Evolutionary conservation across 2,113 vertebrate species (phyloP), one percentile per base, ranked within the genome.

Genomic region (Romanogobio albipinnatus): DNA sequence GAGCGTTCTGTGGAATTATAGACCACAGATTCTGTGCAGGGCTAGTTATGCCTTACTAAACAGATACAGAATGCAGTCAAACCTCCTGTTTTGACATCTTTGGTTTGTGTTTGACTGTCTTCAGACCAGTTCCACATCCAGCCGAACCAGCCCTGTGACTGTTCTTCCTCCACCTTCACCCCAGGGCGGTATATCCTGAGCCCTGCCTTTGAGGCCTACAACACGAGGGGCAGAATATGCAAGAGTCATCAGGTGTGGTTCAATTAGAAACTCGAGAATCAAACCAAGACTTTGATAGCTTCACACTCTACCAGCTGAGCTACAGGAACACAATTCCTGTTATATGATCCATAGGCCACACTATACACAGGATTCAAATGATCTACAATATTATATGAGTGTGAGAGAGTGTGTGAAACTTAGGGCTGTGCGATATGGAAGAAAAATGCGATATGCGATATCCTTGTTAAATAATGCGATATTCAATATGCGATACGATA

Each of bases 61-160:
- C 22, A n/a, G 22, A 73, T n/a, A 24, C 70, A 4, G 22, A n/a
- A 26, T 2, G 39, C 1, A 22, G 56, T 22, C 91, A 43, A 95
- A 97, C 96, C 95, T 95, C 95, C 96, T 89, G 93, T 87, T 86
- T 98, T 98, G 80, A 84, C 49, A 58, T 97, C 96, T 81, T 94
- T 94, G 17, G 80, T 88, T 80, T 91, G 15, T 58, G 94, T 53
- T 22, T 88, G 86, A 22, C 90, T 88, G 36, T 93, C 86, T 91
- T 92, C 93, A 56, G 95, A 94, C 97, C 96, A 98, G 90, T 86
- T 94, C 98, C 98, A 99, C 84, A 97, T 92, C 98, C 97, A 99
- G 81, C 92, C 89, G 68, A 99, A 89, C 98, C 98, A 99, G 80
- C 97, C 97, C 91, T 94, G 93, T 74, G 95, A 94, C 86, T 94